Conservation (phyloP, 1,140 invertebrate genomes). For the Drosophila ercepeae region DNA sequence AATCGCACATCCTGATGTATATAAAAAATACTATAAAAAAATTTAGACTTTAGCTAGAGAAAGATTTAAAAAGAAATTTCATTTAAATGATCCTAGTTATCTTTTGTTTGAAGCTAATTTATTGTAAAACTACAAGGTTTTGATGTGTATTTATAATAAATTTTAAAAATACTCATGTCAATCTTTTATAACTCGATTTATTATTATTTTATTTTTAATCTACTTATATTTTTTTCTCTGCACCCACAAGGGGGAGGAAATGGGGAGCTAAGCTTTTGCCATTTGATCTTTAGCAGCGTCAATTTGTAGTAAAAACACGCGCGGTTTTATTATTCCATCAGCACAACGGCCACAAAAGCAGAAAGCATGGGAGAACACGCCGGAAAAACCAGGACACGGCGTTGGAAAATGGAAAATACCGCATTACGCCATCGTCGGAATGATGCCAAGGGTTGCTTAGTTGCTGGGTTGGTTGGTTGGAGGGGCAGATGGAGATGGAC, state of each 20-base stretch:
- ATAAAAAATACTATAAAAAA: background rate
- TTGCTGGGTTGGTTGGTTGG: background rate
- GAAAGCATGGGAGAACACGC: background rate
- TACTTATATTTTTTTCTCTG: background rate
- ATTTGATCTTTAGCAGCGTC: slow-evolving; percentile 68
- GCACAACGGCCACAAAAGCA: slow-evolving; percentile 34
- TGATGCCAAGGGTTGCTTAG: background rate
- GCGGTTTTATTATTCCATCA: slow-evolving; percentile 82
- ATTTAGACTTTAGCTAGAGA: too few relatives aligned
- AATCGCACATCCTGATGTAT: slow-evolving; percentile 4
- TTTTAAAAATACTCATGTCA: too few relatives aligned
- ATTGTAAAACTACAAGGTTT: too few relatives aligned
- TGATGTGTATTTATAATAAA: too few relatives aligned
- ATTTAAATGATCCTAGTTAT: too few relatives aligned
- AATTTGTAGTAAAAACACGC: slow-evolving; percentile 82
- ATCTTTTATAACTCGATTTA: too few relatives aligned
- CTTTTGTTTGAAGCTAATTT: too few relatives aligned
- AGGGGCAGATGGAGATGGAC: slow-evolving; percentile 28
- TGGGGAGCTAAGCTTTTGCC: slow-evolving; percentile 15
- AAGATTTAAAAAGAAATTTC: too few relatives aligned
- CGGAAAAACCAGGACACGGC: slow-evolving; percentile 11
- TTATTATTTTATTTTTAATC: too few relatives aligned
- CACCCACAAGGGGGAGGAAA: background rate
- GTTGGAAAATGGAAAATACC: slow-evolving; percentile 58
- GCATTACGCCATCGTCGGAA: slow-evolving; percentile 28